Evolutionary conservation across 2,113 vertebrate genomes (phyloP), one percentile per base, ranked within the genome.

Genomic region (Herpailurus yagouaroundi): DNA sequence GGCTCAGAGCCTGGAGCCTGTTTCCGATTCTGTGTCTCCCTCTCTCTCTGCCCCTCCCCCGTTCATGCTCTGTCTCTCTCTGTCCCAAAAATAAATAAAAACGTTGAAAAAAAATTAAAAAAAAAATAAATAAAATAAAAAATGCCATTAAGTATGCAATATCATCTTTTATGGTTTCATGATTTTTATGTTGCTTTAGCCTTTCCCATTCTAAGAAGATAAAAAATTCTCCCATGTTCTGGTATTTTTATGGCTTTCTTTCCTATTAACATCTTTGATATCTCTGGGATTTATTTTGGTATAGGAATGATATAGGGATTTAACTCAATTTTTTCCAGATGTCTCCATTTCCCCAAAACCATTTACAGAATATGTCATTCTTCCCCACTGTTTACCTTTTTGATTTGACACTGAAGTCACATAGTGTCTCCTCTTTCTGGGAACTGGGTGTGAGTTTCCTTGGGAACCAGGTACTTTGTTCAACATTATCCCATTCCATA

Each of bases 311-410:
- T 7, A 87, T 25, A 83, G 7, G 63, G n/a, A 87, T 69, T 94
- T 91, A 88, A 77, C 10, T 68, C 79, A 41, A 36, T 91, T 93
- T 83, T 89, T 81, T 91, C 50, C 74, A 91, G 38, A 55, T 50
- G 38, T 95, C 82, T 73, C 73, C 11, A 66, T 90, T 91, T 92
- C 83, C 48, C 27, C n/a, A 68, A 82, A 52, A 71, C 9, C 60
- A 64, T 38, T 94, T 77, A 63, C 16, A 64, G 38, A 77, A 50
- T 55, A 74, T 81, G 74, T 80, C 19, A 74, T 64, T 45, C 55
- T 89, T 95, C 73, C 64, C 73, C 73, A 41, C 31, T 50, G 13
- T 74, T 86, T 81, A 36, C 18, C 12, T 76, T 89, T 64, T 80
- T 73, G 10, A 63, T 82, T 48, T 81, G 81, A 64, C 25, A 57